Evolutionary conservation across 2,888 invertebrate species (phyloP).

Genomic region (Syritta pipiens): DNA sequence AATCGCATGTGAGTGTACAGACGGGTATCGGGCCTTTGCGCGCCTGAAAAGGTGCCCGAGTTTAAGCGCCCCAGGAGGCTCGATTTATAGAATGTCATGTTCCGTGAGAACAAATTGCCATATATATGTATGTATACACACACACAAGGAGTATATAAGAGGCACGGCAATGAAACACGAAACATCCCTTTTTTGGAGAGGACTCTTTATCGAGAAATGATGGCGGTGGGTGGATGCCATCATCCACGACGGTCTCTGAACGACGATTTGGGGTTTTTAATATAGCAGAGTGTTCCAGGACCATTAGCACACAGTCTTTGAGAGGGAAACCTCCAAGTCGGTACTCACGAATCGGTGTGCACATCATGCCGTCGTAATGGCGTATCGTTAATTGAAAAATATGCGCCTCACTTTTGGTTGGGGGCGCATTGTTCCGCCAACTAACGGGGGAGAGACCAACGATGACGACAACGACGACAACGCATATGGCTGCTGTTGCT

Average conservation of each 20-base stretch:
- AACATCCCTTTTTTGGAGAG: slow-evolving; percentile 1
- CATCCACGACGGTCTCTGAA: slow-evolving; percentile 23
- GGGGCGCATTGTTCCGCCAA: slow-evolving; percentile 17
- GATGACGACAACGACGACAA: too few species aligned
- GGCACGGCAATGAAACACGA: neutral
- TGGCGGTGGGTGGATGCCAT: slow-evolving; percentile 15
- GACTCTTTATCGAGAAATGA: slow-evolving; percentile 31
- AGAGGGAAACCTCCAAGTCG: neutral
- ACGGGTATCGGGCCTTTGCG: slow-evolving; percentile 26
- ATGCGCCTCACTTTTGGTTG: slow-evolving; percentile 8
- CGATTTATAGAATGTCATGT: slow-evolving; percentile 69
- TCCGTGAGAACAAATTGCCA: slow-evolving; percentile 64
- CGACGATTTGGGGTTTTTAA: slow-evolving; percentile 41
- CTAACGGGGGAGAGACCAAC: slow-evolving; percentile 6
- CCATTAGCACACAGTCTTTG: slow-evolving; percentile 13
- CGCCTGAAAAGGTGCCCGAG: slow-evolving; percentile 40
- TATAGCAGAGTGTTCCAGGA: slow-evolving; percentile 24
- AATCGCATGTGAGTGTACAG: too few species aligned
- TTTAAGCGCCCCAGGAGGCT: slow-evolving; percentile 61
- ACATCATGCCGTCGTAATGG: slow-evolving; percentile 53
- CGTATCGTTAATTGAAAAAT: slow-evolving; percentile 62
- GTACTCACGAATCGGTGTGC: slow-evolving; percentile 22
- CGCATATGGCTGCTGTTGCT: slow-evolving; percentile 48
- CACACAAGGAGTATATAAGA: neutral
- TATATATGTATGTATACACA: neutral